Percentiles rank a stretch among this genome's conserved stretches.
These are phyloP conservation scores for Amblyopsis hoosieri DNA, from an alignment of 2,797 vertebrate genomes.

Conservation along the genomic window DNA sequence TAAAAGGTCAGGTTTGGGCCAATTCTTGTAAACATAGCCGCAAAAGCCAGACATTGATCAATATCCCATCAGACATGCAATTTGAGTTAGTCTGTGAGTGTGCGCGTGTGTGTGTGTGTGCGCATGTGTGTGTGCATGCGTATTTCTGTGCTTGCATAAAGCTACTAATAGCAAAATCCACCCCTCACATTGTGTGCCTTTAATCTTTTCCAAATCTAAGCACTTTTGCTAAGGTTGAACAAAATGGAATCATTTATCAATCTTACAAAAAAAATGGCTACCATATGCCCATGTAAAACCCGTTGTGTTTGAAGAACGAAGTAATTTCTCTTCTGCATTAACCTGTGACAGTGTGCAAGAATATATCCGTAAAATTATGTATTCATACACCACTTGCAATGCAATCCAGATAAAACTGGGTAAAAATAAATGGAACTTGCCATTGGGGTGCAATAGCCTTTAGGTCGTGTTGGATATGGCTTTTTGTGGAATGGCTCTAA, in stretches of 20 bases:
- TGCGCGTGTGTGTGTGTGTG: conserved; percentile 1
- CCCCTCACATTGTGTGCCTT: neutral
- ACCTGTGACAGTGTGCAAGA: neutral
- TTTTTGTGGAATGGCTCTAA: conserved; percentile 23
- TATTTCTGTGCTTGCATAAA: neutral
- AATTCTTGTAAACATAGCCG: conserved; percentile 24
- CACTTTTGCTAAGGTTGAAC: neutral
- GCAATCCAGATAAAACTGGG: conserved; percentile 19
- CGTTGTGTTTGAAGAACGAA: neutral
- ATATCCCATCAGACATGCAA: conserved; percentile 24
- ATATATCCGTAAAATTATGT: conserved; percentile 20
- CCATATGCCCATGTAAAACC: conserved; percentile 2
- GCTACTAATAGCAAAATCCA: neutral
- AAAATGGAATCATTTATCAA: conserved; percentile 3
- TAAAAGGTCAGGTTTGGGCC: conserved; percentile 42
- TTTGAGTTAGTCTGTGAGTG: neutral
- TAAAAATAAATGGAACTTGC: conserved; percentile 18
- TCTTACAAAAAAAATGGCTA: neutral
- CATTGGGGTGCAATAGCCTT: conserved; percentile 14
- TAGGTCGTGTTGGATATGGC: conserved; percentile 19
- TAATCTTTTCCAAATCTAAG: neutral
- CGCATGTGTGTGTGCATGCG: neutral
- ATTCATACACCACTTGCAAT: conserved; percentile 18
- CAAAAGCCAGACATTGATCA: conserved; percentile 49
- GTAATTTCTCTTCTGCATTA: conserved; percentile 5